Evolutionary conservation across 2,797 vertebrate species (phyloP).

Genomic region (Halcyon smyrnensis): DNA sequence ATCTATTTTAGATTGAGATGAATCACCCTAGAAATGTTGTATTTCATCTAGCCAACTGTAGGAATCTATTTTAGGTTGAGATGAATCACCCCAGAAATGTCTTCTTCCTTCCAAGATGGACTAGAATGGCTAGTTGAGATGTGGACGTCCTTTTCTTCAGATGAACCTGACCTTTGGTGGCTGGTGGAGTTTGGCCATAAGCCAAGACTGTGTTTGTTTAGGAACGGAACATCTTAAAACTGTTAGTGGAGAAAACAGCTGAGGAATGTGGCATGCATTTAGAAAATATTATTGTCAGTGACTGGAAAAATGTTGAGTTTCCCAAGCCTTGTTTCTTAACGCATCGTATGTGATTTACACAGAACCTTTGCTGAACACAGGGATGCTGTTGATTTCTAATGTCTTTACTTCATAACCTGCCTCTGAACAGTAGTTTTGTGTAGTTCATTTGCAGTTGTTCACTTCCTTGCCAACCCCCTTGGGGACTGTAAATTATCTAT

Average conservation of each 20-base stretch:
- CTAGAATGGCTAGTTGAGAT: not conserved
- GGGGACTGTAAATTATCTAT: not conserved
- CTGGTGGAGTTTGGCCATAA: not conserved
- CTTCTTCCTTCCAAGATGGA: not conserved
- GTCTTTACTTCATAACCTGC: not conserved
- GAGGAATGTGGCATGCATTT: not conserved
- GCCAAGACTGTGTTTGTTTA: not conserved
- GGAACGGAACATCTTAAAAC: not conserved
- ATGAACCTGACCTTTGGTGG: not conserved
- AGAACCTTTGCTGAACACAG: not conserved
- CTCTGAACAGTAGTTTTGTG: not conserved
- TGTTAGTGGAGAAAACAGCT: not conserved
- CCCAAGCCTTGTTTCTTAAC: not conserved
- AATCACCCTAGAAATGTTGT: constrained; percentile 54
- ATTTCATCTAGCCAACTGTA: constrained; percentile 42
- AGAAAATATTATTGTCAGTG: not conserved
- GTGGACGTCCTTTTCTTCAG: not conserved
- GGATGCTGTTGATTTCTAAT: not conserved
- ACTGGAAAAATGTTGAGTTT: not conserved
- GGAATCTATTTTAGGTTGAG: constrained; percentile 33
- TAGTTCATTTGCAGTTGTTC: not conserved
- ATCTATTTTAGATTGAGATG: constrained; percentile 60
- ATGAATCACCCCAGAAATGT: constrained; percentile 44
- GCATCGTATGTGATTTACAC: not conserved
- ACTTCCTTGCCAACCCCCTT: not conserved